These are phyloP conservation scores for Sterrhoptilus dennistouni DNA, from an alignment of 2,113 vertebrate genomes.

Conservation along the genomic window DNA sequence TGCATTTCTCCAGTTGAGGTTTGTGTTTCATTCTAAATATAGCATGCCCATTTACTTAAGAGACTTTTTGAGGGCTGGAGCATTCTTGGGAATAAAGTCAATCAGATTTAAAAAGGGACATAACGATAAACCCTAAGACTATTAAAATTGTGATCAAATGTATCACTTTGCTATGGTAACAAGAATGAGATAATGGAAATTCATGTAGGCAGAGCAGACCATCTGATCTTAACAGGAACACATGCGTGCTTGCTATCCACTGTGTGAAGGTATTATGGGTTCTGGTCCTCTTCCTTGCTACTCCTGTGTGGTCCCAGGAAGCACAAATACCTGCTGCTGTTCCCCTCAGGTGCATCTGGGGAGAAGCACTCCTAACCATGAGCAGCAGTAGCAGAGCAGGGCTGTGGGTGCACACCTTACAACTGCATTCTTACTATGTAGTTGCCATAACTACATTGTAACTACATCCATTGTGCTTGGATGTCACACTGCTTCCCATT, in stretches of 20 bases:
- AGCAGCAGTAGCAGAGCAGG: neutral
- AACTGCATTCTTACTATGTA: conserved; percentile 2
- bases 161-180: conserved; percentile 75
- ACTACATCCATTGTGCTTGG: neutral
- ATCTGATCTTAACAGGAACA: conserved; percentile 62
- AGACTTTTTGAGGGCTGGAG: conserved; percentile 8
- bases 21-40: conserved; percentile 37
- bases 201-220: conserved; percentile 59
- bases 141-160: conserved; percentile 59
- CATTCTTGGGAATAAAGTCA: conserved; percentile 33
- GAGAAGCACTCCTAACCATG: neutral
- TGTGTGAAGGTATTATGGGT: neutral
- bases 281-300: neutral
- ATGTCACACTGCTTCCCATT: conserved; percentile 49
- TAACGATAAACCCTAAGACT: conserved; percentile 55
- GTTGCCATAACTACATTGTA: conserved; percentile 62
- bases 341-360: neutral
- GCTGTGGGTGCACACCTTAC: conserved; percentile 1
- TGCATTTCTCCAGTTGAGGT: neutral
- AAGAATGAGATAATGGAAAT: conserved; percentile 53
- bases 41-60: neutral
- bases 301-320: neutral
- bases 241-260: neutral
- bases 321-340: neutral
- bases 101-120: conserved; percentile 33